phyloP scores from a whole-genome alignment of 2,113 vertebrate genomes.

The Psittacara wagleri region DNA sequence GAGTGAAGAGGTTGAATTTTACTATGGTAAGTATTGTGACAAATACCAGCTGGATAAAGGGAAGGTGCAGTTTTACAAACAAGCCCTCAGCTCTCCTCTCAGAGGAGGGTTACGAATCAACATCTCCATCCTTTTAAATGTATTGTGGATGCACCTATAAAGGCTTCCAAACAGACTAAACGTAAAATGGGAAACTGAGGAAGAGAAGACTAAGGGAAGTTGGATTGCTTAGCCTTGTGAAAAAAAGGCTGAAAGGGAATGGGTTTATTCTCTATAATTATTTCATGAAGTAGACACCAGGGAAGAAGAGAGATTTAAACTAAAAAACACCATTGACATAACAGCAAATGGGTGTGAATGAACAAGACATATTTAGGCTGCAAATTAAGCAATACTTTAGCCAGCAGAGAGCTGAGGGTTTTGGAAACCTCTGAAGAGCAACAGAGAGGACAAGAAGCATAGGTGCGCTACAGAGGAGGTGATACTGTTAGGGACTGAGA shows the following conservation, averaged over 20 bases:
- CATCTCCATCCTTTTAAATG: background rate
- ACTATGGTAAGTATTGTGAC: slow-evolving; percentile 52
- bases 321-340: background rate
- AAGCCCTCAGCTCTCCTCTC: background rate
- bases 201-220: background rate
- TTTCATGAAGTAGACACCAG: background rate
- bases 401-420: background rate
- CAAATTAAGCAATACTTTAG: background rate
- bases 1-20: slow-evolving; percentile 61
- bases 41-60: background rate
- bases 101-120: background rate
- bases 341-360: background rate
- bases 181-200: background rate
- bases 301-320: background rate
- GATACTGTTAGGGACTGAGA: background rate
- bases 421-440: background rate
- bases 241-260: background rate
- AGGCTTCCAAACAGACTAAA: background rate
- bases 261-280: background rate
- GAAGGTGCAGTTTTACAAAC: background rate
- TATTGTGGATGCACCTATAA: background rate
- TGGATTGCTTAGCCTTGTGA: background rate
- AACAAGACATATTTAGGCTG: background rate
- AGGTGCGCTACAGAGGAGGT: background rate
- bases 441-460: background rate